Evolutionary conservation across 1,140 invertebrate species (phyloP).

Genomic region (Panagrolaimus sp.): DNA sequence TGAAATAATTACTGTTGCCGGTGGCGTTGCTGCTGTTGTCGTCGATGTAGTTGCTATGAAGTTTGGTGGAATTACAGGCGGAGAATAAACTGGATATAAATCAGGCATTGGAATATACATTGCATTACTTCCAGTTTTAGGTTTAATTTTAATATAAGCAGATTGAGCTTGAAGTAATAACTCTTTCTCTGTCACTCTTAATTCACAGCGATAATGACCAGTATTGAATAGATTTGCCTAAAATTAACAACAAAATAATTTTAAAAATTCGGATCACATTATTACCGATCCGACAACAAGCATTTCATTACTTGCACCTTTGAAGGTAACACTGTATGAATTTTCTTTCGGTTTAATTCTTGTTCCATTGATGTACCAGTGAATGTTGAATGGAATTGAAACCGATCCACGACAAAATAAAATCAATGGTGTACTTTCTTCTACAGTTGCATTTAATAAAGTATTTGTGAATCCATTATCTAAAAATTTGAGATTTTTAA

Average conservation of each 20-base stretch:
- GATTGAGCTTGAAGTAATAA: conserved; percentile 1
- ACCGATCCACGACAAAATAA: conserved; percentile 6
- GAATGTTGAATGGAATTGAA: not conserved
- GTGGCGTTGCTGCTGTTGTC: no score
- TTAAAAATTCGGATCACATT: not conserved
- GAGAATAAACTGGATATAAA: not conserved
- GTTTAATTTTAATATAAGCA: not conserved
- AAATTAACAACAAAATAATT: not conserved
- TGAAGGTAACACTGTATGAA: not conserved
- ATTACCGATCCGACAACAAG: not conserved
- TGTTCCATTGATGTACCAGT: conserved; percentile 5
- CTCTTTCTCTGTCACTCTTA: not conserved
- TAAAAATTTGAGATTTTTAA: not conserved
- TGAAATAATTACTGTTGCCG: no score
- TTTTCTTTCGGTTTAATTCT: not conserved
- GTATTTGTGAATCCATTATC: not conserved
- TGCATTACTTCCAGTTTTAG: not conserved
- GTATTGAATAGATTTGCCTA: not conserved
- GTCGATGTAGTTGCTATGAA: no score
- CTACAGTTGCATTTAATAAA: not conserved
- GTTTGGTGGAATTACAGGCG: no score
- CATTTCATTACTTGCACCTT: conserved; percentile 3
- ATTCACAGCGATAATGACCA: not conserved
- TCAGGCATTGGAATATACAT: not conserved
- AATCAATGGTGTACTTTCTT: not conserved